Evolutionary conservation across 2,113 vertebrate genomes (phyloP), one percentile per base, ranked within the genome.

Genomic region (Planiliza haematocheilus): DNA sequence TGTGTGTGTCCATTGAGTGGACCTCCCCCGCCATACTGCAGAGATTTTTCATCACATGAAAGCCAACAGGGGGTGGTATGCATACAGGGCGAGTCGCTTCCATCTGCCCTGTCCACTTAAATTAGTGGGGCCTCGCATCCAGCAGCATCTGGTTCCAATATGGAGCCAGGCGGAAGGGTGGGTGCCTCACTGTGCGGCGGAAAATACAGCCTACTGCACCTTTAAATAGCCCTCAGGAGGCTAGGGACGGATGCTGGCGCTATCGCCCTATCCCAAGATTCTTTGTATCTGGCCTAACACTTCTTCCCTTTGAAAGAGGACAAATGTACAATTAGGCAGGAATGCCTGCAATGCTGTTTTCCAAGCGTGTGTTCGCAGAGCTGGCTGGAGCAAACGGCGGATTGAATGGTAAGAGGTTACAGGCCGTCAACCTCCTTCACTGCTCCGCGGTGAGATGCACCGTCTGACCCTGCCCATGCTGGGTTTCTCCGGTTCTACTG

Each of bases 101-200:
- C 92, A 93, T 93, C 88, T 93, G 92, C 91, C 89, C 89, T 91
- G 92, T 94, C 92, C 93, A 92, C 91, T 92, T 91, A 91, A 92
- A 94, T 94, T 94, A 94, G 93, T 87, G 79, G 88, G 88, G 93
- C 92, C 91, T 93, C 86, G 91, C 91, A 93, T 91, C 91, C 90
- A 89, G 86, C 92, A 88, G 92, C 94, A 95, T 95, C 94, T 95
- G 94, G 94, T 94, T 95, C 91, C 92, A 95, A 95, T 94, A 94
- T 92, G 93, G 86, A 93, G 84, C 85, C 83, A 81, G 91, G 93
- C 92, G 93, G 94, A 94, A 94, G 94, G 93, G 93, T 93, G 94
- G 94, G 92, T 94, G 90, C 93, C 90, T 92, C 88, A 81, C 85
- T 92, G 90, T 91, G 92, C 86, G 82, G 94, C 88, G 92, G 91